Conservation (phyloP, 2,113 vertebrate genomes). For the Cyprinus carpio region DNA sequence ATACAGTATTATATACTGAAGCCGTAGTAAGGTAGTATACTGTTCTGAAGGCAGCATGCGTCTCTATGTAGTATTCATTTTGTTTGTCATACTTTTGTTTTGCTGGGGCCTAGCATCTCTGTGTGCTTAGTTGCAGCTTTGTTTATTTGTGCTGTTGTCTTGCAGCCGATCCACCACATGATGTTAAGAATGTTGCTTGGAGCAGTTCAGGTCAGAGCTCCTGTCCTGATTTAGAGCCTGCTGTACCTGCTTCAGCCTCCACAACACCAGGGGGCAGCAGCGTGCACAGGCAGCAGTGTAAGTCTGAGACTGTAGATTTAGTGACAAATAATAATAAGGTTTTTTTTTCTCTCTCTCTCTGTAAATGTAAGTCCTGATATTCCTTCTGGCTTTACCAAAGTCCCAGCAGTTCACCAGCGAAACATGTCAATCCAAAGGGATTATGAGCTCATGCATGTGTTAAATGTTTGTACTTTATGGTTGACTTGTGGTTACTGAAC, state of each 20-base stretch:
- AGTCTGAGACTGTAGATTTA: constrained; percentile 57
- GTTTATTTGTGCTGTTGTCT: constrained; percentile 68
- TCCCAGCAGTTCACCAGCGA: neutral
- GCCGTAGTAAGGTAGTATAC: neutral
- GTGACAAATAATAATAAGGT: neutral
- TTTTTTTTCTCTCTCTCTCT: too few species aligned
- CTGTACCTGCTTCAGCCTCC: constrained; percentile 72
- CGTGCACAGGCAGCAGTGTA: constrained; percentile 64
- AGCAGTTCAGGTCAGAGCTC: constrained; percentile 75
- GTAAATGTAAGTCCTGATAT: neutral
- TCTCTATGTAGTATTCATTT: neutral
- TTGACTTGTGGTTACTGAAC: neutral
- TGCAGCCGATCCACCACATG: constrained; percentile 79
- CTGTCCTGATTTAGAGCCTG: constrained; percentile 73
- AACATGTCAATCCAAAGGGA: neutral
- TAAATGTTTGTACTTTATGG: neutral
- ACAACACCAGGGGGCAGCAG: constrained; percentile 70
- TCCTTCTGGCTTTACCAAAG: neutral
- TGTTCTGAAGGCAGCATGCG: neutral
- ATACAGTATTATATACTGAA: neutral
- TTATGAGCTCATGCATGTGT: neutral
- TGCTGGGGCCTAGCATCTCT: constrained; percentile 12
- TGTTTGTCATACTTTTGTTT: neutral
- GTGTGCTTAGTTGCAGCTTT: constrained; percentile 18
- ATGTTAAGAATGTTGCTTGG: constrained; percentile 80